Percentiles rank a stretch among this genome's conserved stretches.
These are phyloP conservation scores for Drosophila anceps DNA, from an alignment of 2,888 invertebrate genomes.

Conservation along the genomic window DNA sequence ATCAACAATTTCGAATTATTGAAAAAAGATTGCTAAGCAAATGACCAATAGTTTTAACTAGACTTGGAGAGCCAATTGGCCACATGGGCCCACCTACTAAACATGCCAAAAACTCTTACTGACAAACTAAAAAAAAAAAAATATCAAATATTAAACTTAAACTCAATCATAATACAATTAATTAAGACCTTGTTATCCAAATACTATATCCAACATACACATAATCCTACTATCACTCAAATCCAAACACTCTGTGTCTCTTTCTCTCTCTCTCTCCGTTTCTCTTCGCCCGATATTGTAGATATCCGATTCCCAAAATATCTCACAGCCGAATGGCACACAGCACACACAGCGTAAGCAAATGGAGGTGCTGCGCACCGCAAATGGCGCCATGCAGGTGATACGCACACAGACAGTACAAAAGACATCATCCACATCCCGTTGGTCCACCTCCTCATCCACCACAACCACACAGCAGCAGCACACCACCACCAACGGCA, in stretches of 20 bases:
- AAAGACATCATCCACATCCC: slow-evolving; percentile 85
- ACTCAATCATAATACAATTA: slow-evolving; percentile 36
- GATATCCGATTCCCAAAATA: slow-evolving; percentile 86
- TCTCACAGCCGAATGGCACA: slow-evolving; percentile 85
- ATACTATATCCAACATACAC: slow-evolving; percentile 29
- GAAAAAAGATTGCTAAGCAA: not conserved
- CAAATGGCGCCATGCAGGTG: slow-evolving; percentile 88
- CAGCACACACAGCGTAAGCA: slow-evolving; percentile 85
- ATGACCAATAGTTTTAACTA: not conserved
- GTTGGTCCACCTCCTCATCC: slow-evolving; percentile 80
- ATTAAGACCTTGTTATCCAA: slow-evolving; percentile 40
- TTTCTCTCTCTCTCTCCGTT: slow-evolving; percentile 21
- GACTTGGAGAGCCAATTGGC: slow-evolving; percentile 27
- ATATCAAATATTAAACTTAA: slow-evolving; percentile 8
- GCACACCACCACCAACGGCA: slow-evolving; percentile 23
- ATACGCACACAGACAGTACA: slow-evolving; percentile 88
- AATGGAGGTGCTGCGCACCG: slow-evolving; percentile 90
- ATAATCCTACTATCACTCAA: slow-evolving; percentile 65
- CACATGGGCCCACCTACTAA: slow-evolving; percentile 48
- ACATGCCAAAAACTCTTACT: slow-evolving; percentile 38
- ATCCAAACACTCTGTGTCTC: slow-evolving; percentile 59
- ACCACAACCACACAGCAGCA: slow-evolving; percentile 50
- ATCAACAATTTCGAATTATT: not conserved
- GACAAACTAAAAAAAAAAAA: slow-evolving; percentile 34
- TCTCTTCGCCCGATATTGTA: slow-evolving; percentile 61